Evolutionary conservation across 2,888 invertebrate genomes (phyloP).

Genomic region (Cartodere bifasciata): DNA sequence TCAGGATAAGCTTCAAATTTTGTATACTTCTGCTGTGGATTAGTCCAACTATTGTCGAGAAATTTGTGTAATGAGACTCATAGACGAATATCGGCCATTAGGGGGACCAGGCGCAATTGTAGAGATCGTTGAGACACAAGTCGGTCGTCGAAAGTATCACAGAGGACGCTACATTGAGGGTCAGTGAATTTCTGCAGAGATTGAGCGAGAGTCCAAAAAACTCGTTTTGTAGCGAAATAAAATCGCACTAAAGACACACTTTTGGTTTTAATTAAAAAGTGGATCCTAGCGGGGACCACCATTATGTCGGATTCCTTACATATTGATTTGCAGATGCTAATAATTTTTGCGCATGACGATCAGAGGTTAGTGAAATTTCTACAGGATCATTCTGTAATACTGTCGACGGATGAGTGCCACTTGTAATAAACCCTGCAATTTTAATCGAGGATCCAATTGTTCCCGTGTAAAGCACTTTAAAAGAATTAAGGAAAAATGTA

Average conservation of each 20-base stretch:
- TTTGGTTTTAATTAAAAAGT: conserved; percentile 5
- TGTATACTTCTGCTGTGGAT: conserved; percentile 1
- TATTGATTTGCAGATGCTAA: too few species aligned
- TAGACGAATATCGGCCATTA: neutral
- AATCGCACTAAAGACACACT: conserved; percentile 2
- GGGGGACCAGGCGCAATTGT: conserved; percentile 3
- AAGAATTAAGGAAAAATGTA: too few species aligned
- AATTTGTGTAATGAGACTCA: neutral
- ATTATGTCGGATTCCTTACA: conserved; percentile 10
- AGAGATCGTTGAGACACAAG: conserved; percentile 5
- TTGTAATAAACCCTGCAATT: too few species aligned
- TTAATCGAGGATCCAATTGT: too few species aligned
- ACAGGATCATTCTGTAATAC: too few species aligned
- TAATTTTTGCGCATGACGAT: too few species aligned
- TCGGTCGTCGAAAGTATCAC: conserved; percentile 4
- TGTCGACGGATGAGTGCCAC: too few species aligned
- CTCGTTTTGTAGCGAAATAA: conserved; percentile 5
- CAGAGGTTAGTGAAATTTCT: too few species aligned
- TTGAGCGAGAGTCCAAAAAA: conserved; percentile 5
- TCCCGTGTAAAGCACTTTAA: too few species aligned
- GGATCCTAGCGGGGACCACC: conserved; percentile 10
- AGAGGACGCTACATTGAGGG: conserved; percentile 4
- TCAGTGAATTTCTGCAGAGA: conserved; percentile 7
- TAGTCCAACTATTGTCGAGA: conserved; percentile 7
- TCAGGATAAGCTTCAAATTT: neutral